Base-by-base conservation (phyloP, 2,113 vertebrate species). In the Calidris pugnax region DNA sequence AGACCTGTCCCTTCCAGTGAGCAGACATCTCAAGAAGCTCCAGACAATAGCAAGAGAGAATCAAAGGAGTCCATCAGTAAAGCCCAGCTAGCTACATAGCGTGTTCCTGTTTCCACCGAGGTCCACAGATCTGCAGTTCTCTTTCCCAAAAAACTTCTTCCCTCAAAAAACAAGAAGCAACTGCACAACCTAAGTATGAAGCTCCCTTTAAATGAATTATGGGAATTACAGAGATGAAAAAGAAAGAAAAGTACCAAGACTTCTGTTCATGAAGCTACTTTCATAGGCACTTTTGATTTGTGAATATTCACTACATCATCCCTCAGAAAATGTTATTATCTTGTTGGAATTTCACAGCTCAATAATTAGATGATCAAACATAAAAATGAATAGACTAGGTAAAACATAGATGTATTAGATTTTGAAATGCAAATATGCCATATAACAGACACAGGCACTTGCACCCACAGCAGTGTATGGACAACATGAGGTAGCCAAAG, bases 41-140 rank as follows among this genome's bases (percentile, higher is more conserved):
- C 50, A 74, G 26, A 60, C 12, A 79, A 57, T 2, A 64, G 26
- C 28, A 55, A 66, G 1, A 33, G 4, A 86, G 11, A 84, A 57
- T 35, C 24, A 16, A 33, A 78, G 66, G 7, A 8, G 80, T 20
- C 12, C 21, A 87, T 24, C 23, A 69, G 17, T 15, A 74, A 87
- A 75, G 56, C 19, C 22, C 37, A 56, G 27, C 4, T 56, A 63
- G 14, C 76, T 86, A 76, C 0, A 0, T 5, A 84, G 26, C 2
- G 26, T 72, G 51, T 4, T 68, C 56, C 14, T 45, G 4, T 67
- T 87, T 62, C 22, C 10, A 53, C 15, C 4, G 0, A 66, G 23
- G 30, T n/a, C 35, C 27, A 78, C 30, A 50, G 9, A 81, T 35
- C 21, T 73, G 21, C 23, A 77, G 26, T 37, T 69, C 12, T 83